These are phyloP conservation scores for Oscheius sp. DNA, from an alignment of 1,140 invertebrate species.

Conservation along the genomic window DNA sequence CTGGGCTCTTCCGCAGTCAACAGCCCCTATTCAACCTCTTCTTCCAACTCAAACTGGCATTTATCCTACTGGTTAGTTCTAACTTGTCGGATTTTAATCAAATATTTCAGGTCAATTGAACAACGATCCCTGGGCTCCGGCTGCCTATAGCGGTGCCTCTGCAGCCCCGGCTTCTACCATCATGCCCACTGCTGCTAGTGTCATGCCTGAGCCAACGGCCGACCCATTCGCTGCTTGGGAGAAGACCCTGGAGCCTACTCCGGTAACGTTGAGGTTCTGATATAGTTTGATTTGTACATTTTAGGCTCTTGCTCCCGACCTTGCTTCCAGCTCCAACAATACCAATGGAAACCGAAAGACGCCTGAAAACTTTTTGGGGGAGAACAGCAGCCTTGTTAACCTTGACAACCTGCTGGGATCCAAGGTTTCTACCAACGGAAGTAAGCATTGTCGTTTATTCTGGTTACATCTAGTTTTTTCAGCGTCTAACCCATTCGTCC, in stretches of 20 bases:
- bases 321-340: background rate
- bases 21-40: background rate
- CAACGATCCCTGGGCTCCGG: conserved; percentile 44
- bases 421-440: conserved; percentile 31
- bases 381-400: conserved; percentile 88
- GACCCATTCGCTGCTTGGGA: conserved; percentile 40
- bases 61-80: background rate
- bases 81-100: background rate
- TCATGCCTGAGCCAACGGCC: conserved; percentile 11
- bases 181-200: conserved; percentile 12
- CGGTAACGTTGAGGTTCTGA: background rate
- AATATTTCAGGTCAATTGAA: conserved; percentile 11
- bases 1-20: conserved; percentile 17
- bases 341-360: conserved; percentile 68
- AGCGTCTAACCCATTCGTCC: conserved; percentile 57
- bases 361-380: conserved; percentile 85
- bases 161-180: conserved; percentile 21
- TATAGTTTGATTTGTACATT: background rate
- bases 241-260: conserved; percentile 8
- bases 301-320: background rate
- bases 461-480: conserved; percentile 26
- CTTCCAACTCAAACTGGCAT: background rate
- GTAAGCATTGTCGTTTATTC: conserved; percentile 14
- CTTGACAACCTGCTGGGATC: conserved; percentile 84
- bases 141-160: too few relatives aligned